Evolutionary conservation across 2,888 invertebrate species (phyloP), one percentile per base, ranked within the genome.

Genomic region (Macaria notata): DNA sequence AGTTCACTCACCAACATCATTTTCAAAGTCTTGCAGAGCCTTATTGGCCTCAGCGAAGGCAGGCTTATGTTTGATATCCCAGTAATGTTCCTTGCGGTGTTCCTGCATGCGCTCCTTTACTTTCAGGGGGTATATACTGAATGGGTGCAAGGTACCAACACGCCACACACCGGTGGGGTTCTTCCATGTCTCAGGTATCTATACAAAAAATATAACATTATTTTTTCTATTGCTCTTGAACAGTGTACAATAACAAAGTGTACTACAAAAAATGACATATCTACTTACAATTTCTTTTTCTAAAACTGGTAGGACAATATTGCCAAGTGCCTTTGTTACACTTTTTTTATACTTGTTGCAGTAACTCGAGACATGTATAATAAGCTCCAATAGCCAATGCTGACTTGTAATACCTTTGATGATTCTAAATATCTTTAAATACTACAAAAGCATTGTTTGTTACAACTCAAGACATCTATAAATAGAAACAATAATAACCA

Each of bases 111-210:
- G 93, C 64, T 98, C 98, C 67, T 94, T 94, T 43, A 98, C 91
- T 76, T 95, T 94, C 47, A 95, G 93, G 0, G 98, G 97, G 83
- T 98, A 99, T 42, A 99, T 88, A 72, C 97, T 96, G 83, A 94
- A 96, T 3, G 96, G 94, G 77, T 95, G 94, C 79, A 98, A 96
- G 0, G 98, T 86, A 4, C 99, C 99, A 57, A 99, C 92, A 64
- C 97, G 95, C 92, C 95, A 99, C 63, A 95, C 93, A 33, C 96
- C 96, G 46, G 94, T 93, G 0, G 97, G 97, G 82, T 98, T 98
- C 53, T 92, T 92, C 98, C 98, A 98, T 57, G 87, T 76, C 41
- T 92, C 88, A 61, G 98, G 98, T 70, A 98, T 94, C 96, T 97
- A 41, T 4, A 5, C n/a, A 5, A 4, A 5, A 41, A 9, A 41